Base-by-base conservation (phyloP, 1,140 invertebrate genomes). In the Stenopsyche tienmushanensis region DNA sequence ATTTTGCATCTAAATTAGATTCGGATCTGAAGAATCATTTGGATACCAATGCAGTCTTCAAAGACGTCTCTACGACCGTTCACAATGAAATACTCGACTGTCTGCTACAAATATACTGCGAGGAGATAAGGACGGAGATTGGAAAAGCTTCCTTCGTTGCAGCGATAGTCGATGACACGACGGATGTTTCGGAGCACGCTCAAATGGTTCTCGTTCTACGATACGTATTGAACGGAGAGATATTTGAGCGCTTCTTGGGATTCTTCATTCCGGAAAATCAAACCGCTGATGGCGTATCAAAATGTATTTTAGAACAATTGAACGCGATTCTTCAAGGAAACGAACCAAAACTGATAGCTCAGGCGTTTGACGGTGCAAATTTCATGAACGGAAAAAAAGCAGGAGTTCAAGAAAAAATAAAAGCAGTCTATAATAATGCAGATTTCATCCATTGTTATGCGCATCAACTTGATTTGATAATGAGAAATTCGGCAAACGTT, bases 141-240 rank as follows among this genome's bases (percentile, higher is more conserved):
- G 7, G 18, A 20, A 24, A 24, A 24, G 23, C 23, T 18, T n/a
- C 8, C 9, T 52, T 20, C 23, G 7, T 52, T 8, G 49, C 49
- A n/a, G 17, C 23, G 3, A 52, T 52, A 21, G 49, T 21, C 7
- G 49, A 52, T 21, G 49, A 52, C 23, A 52, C 49, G 18, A 21
- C 17, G 9, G 23, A 52, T 52, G 49, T 52, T 52, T 52, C 49
- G 15, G 49, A 52, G 18, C 49, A 52, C 23, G 23, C 49, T 24
- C 17, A 52, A 21, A 10, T n/a, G 18, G 44, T 47, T 15, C 5
- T 47, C 5, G 44, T 47, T 47, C 15, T 47, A 5, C 8, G 44
- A n/a, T 47, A 47, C 18, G 17, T n/a, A 47, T 18, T 47, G 17
- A 18, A 47, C 10, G 17, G 44, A 8, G 18, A 47, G 18, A 15